Percentiles rank a stretch among this genome's conserved stretches.
These are phyloP conservation scores for Oceanodroma tethys DNA, from an alignment of 2,113 vertebrate species.

Conservation along the genomic window DNA sequence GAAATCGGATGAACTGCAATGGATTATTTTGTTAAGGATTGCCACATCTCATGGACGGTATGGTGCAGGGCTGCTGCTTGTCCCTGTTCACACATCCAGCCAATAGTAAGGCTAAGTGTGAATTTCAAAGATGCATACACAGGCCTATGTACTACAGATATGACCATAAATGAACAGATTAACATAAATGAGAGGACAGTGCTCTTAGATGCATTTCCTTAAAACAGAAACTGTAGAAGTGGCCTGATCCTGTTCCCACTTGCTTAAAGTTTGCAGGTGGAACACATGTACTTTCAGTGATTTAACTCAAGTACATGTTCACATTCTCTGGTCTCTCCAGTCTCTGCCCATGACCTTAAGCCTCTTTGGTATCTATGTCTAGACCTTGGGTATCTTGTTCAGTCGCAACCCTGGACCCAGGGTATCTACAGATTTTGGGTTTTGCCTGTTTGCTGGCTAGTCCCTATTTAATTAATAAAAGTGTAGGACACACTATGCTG, in stretches of 20 bases:
- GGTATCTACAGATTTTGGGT: neutral
- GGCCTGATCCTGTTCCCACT: neutral
- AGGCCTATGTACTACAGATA: neutral
- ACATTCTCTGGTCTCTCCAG: neutral
- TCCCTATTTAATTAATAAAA: neutral
- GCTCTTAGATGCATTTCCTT: neutral
- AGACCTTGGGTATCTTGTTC: neutral
- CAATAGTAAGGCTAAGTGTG: neutral
- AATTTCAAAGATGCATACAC: neutral
- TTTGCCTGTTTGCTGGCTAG: neutral
- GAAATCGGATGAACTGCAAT: neutral
- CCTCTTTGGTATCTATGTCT: neutral
- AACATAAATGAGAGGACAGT: neutral
- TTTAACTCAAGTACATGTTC: neutral
- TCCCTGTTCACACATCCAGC: neutral
- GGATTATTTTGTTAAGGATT: neutral
- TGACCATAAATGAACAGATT: neutral
- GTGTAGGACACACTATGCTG: neutral
- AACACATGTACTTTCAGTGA: neutral
- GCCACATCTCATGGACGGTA: neutral
- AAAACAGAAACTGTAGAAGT: neutral
- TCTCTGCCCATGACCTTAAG: neutral
- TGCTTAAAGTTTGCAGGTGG: neutral
- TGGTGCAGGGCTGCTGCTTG: neutral
- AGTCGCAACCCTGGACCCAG: neutral